Conservation (phyloP, 2,797 vertebrate genomes). For the Lemur catta region DNA sequence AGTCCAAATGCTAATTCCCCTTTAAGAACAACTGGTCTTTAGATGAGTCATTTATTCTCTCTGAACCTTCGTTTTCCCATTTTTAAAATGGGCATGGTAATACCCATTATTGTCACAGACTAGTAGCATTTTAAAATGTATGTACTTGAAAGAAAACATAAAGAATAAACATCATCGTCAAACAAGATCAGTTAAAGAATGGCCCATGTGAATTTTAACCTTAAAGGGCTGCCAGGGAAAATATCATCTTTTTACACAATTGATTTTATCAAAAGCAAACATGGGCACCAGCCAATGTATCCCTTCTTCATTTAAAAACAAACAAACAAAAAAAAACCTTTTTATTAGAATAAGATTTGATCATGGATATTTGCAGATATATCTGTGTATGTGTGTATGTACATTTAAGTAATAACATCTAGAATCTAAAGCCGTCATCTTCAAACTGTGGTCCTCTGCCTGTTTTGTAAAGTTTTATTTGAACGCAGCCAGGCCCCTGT, state of each 20-base stretch:
- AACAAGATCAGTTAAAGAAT: not conserved
- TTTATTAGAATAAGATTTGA: not conserved
- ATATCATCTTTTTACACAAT: not conserved
- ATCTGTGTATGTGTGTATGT: fast-evolving
- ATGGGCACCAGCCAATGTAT: no score
- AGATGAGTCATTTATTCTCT: not conserved
- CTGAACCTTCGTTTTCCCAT: not conserved
- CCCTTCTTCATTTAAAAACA: not conserved
- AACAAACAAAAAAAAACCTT: not conserved
- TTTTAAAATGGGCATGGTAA: fast-evolving
- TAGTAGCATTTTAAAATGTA: not conserved
- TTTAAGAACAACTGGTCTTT: not conserved
- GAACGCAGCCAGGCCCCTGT: fast-evolving
- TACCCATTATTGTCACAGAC: no score
- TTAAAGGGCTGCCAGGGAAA: not conserved
- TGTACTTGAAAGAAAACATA: not conserved
- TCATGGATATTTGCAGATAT: not conserved
- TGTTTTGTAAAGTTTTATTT: not conserved
- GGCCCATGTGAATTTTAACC: not conserved
- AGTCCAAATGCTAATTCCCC: not conserved
- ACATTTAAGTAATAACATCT: no score
- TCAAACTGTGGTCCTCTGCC: no score
- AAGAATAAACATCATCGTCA: no score
- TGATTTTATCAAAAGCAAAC: not conserved
- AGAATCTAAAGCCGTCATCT: not conserved